These are phyloP conservation scores for Dryobota labecula DNA, from an alignment of 2,888 invertebrate species.

Conservation along the genomic window DNA sequence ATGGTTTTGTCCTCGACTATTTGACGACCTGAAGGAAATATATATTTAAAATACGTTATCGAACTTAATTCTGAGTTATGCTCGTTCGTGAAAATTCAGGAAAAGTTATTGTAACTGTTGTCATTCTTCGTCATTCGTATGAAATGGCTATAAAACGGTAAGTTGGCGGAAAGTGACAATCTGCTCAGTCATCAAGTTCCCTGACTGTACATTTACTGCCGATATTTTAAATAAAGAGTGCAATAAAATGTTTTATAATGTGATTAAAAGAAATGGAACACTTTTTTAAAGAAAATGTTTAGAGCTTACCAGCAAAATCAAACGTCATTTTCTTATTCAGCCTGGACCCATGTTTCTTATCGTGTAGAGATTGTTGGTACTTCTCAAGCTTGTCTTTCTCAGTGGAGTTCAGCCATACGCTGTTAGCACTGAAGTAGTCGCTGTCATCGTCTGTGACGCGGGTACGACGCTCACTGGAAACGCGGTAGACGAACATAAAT, in stretches of 20 bases:
- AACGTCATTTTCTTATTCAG: slow-evolving; percentile 93
- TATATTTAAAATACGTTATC: not conserved
- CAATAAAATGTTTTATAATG: too few relatives aligned
- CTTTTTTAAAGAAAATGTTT: not conserved
- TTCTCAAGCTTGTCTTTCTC: slow-evolving; percentile 93
- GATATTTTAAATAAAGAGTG: too few relatives aligned
- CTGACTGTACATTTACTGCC: not conserved
- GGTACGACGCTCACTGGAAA: slow-evolving; percentile 92
- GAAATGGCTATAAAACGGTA: not conserved
- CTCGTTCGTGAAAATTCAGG: not conserved
- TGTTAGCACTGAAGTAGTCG: slow-evolving; percentile 96
- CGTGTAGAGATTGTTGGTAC: slow-evolving; percentile 92
- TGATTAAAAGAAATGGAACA: too few relatives aligned
- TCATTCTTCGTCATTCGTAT: not conserved
- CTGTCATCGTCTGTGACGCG: slow-evolving; percentile 98
- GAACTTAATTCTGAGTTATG: not conserved
- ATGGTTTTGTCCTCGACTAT: slow-evolving; percentile 83
- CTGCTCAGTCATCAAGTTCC: not conserved
- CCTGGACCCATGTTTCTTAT: slow-evolving; percentile 93
- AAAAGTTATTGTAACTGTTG: not conserved
- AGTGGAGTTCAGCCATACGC: slow-evolving; percentile 94
- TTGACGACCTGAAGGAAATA: slow-evolving; percentile 80
- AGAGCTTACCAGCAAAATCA: slow-evolving; percentile 92
- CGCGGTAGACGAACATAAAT: not conserved
- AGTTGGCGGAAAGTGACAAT: not conserved